A percentile compares a stretch with the other conserved stretches of the same genome.
Evolutionary conservation across 2,113 vertebrate genomes (phyloP).

Genomic region (Argyrosomus japonicus): DNA sequence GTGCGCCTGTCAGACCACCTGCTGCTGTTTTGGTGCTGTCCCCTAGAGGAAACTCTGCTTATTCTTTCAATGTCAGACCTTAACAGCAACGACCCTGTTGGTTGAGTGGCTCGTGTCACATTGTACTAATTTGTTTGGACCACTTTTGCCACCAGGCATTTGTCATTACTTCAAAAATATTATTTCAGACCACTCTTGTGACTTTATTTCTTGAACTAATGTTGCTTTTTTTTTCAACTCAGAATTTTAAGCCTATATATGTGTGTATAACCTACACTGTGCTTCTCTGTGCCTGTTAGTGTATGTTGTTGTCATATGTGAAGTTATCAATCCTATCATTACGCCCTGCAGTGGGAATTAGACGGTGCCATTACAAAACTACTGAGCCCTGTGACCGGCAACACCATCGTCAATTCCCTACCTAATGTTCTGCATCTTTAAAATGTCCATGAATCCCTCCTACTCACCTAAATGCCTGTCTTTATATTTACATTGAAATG

Average conservation of each 20-base stretch:
- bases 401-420: background rate
- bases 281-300: background rate
- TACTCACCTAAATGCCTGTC: too few species aligned
- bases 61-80: slow-evolving; percentile 22
- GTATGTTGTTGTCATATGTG: background rate
- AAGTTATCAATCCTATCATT: background rate
- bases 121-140: slow-evolving; percentile 7
- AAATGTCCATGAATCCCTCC: background rate
- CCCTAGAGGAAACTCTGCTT: background rate
- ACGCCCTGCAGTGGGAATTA: background rate
- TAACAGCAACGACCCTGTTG: background rate
- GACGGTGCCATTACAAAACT: background rate
- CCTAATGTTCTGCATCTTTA: background rate
- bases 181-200: background rate
- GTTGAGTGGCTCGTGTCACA: background rate
- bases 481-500: background rate
- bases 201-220: background rate
- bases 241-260: too few species aligned
- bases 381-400: background rate
- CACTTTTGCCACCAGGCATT: slow-evolving; percentile 3
- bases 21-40: slow-evolving; percentile 14
- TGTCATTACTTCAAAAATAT: background rate
- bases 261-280: too few species aligned
- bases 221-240: background rate
- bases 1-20: slow-evolving; percentile 38